Evolutionary conservation across 2,113 vertebrate species (phyloP), one percentile per base, ranked within the genome.

Genomic region (Brachyistius frenatus): DNA sequence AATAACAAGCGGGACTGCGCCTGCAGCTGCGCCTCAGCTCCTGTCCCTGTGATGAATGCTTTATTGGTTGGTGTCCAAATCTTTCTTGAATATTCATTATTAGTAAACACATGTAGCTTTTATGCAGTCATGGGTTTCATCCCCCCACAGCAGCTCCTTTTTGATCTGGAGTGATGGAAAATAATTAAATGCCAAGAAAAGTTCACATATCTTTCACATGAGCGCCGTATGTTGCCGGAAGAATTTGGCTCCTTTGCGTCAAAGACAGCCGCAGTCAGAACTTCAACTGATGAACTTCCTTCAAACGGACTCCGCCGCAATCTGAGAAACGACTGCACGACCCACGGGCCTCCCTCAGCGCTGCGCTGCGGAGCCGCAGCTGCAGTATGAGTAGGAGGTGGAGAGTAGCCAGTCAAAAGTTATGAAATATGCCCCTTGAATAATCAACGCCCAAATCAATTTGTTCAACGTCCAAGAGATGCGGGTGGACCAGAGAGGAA

Each of bases 361-460:
- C 76, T 9, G 52, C 83, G 76, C 50, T 64, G 60, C 80, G 41
- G 76, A 76, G 72, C 44, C 9, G 23, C 88, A 85, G 85, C 83
- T 79, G 83, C 80, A 70, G 65, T 33, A 61, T 1, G 57, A 84
- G 84, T 54, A 41, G 66, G 80, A 85, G 75, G 63, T 71, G 67
- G 81, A 67, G 33, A 32, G 44, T 47, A 84, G 80, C 82, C 78
- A 74, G 86, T 84, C 83, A 70, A 80, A 90, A 88, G 87, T 89
- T 87, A 73, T 54, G 76, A 88, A 85, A 89, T 60, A 41, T 82
- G 85, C 74, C 83, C 75, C 83, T 84, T 72, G 77, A 89, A 89
- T 91, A 88, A 91, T 91, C 90, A 70, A 80, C 74, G 16, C 37
- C 72, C 58, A 80, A 89, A 89, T 91, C 86, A 84, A 91, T 93